Evolutionary conservation across 2,113 vertebrate genomes (phyloP), one percentile per base, ranked within the genome.

Genomic region (Sinocyclocheilus rhinocerous): DNA sequence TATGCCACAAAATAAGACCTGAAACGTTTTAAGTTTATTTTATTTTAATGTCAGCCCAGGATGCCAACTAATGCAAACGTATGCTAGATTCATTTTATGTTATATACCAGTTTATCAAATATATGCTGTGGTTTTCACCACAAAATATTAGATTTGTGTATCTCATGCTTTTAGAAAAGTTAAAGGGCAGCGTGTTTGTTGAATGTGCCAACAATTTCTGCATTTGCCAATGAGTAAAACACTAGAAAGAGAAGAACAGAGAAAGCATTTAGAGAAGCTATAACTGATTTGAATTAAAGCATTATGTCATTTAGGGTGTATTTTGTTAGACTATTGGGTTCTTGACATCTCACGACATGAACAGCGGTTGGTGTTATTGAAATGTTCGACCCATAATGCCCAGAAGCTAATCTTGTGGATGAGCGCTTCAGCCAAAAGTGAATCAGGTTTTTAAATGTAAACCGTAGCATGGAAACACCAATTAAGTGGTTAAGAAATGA

Each of bases 401-500:
- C 52, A 36, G 57, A n/a, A 61, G 57, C 42, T 24, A 50, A 24
- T 59, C 50, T 18, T 78, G 26, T 1, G 69, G 33, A 72, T 79
- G 5, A 59, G 33, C 1, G 4, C 39, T 65, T 15, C 4, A 20
- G 61, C 79, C 79, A 81, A 81, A 81, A 65, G 57, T 80, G 77
- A 45, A 80, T 80, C 22, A 80, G 7, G 36, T n/a, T 22, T 61
- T 42, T 39, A 80, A 80, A 80, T 50, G 52, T 78, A 57, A 57
- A 57, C 80, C 24, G 12, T 29, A 69, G 42, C 61, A 50, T 82
- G 80, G 80, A 67, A 82, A 82, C 39, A 11, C 18, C 61, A 67
- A 67, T 69, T 67, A 48, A 48, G 79, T 81, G 24, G 59, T 67
- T 67, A 81, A 48, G 61, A 69, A 69, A 82, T 82, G 22, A 81